Conservation (phyloP, 2,113 vertebrate species). For the Porphyrio hochstetteri region DNA sequence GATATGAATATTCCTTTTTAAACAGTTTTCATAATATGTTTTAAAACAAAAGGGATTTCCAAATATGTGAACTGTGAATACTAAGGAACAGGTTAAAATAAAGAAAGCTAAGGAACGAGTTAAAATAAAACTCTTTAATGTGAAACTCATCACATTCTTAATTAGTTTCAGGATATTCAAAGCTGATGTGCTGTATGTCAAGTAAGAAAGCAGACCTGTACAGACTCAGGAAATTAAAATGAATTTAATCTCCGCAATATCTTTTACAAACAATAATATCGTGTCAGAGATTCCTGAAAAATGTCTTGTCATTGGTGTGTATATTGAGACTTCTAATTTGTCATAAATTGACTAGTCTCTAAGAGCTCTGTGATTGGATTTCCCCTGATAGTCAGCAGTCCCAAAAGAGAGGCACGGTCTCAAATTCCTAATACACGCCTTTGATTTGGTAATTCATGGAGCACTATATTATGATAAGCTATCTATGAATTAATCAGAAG, state of each 20-base stretch:
- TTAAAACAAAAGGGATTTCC: background rate
- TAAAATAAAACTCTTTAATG: background rate
- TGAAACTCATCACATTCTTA: background rate
- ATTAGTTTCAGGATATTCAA: constrained; percentile 3
- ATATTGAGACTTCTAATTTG: background rate
- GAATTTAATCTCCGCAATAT: background rate
- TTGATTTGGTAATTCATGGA: background rate
- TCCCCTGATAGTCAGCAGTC: background rate
- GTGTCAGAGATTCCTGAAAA: background rate
- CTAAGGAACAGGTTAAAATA: background rate
- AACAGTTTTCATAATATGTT: background rate
- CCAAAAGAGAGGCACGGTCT: background rate
- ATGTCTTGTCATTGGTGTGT: fast-evolving
- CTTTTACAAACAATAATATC: background rate
- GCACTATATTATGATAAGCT: background rate
- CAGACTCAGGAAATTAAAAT: constrained; percentile 13
- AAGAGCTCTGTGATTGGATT: background rate
- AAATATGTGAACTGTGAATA: background rate
- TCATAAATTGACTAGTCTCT: background rate
- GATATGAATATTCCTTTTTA: background rate
- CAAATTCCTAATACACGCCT: background rate
- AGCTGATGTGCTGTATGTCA: background rate
- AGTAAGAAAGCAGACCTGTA: background rate
- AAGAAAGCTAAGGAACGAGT: background rate
- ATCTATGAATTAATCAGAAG: background rate